Conservation (phyloP, 53 echinoderm and acorn worm species). For the Mesocentrotus franciscanus region DNA sequence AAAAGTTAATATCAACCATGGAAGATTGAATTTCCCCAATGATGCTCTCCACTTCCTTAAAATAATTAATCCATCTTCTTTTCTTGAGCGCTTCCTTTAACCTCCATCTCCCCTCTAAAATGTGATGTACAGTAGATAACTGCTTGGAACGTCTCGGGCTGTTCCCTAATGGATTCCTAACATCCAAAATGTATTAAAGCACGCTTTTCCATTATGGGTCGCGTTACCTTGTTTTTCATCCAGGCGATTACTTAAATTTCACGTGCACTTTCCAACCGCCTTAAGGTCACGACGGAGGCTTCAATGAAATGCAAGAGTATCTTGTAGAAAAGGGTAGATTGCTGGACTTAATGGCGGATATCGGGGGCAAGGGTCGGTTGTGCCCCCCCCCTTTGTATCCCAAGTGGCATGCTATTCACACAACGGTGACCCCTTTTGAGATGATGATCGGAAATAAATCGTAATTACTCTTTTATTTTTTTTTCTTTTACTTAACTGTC, state of each 20-base stretch:
- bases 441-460: too few species aligned
- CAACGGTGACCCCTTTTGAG: too few species aligned
- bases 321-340: background rate
- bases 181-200: slow-evolving; percentile 18
- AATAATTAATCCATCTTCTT: background rate
- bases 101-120: background rate
- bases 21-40: background rate
- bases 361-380: too few species aligned
- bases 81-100: background rate
- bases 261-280: slow-evolving; percentile 2
- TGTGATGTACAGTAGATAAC: background rate
- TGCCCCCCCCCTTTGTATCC: too few species aligned
- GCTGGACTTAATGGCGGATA: too few species aligned
- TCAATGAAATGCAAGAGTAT: background rate
- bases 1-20: too few species aligned
- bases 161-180: slow-evolving; percentile 5
- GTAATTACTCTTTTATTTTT: too few species aligned
- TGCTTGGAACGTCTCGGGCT: background rate
- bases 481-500: too few species aligned
- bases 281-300: background rate
- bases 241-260: background rate
- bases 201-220: slow-evolving; percentile 3
- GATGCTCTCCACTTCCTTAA: background rate
- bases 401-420: too few species aligned
- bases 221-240: slow-evolving; percentile 17